Percentiles rank a stretch among this genome's conserved stretches.
phyloP scores from a whole-genome alignment of 2,888 invertebrate genomes.

The Habroteleia sp. region DNA sequence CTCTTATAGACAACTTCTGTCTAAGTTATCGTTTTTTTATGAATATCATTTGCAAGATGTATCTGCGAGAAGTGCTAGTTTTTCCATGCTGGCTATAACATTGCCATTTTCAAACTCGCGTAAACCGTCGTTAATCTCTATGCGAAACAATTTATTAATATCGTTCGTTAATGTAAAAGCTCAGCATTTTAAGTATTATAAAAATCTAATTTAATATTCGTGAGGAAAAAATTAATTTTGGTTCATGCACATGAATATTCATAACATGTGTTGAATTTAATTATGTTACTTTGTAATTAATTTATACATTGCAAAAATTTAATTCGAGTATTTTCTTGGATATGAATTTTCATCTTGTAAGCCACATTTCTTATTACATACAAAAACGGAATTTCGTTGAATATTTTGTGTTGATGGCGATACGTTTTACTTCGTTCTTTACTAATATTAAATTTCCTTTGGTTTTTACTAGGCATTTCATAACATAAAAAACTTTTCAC shows the following conservation, averaged over 20 bases:
- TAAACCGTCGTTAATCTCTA: too few relatives aligned
- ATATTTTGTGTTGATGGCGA: slow-evolving; percentile 24
- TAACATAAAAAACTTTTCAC: neutral
- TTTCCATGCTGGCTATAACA: too few relatives aligned
- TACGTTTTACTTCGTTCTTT: slow-evolving; percentile 9
- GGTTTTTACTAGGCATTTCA: slow-evolving; percentile 1
- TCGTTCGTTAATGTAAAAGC: too few relatives aligned
- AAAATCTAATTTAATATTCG: slow-evolving; percentile 2
- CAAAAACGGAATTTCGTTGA: slow-evolving; percentile 15
- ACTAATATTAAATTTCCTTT: slow-evolving; percentile 12
- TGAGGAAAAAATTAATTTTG: slow-evolving; percentile 2
- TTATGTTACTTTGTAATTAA: slow-evolving; percentile 22
- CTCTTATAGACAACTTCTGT: slow-evolving; percentile 5
- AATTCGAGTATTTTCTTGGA: slow-evolving; percentile 7
- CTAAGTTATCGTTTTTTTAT: slow-evolving; percentile 7
- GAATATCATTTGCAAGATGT: slow-evolving; percentile 32
- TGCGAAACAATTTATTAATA: too few relatives aligned
- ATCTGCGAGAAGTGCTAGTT: slow-evolving; percentile 12
- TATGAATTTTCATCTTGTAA: slow-evolving; percentile 26
- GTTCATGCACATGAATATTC: slow-evolving; percentile 14
- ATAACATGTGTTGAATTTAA: neutral
- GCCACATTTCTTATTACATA: slow-evolving; percentile 9
- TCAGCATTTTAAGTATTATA: slow-evolving; percentile 26
- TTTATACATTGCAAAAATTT: slow-evolving; percentile 24
- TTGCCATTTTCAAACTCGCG: too few relatives aligned